Evolutionary conservation across 1,140 invertebrate species (phyloP).

Genomic region (Drosophila teissieri): DNA sequence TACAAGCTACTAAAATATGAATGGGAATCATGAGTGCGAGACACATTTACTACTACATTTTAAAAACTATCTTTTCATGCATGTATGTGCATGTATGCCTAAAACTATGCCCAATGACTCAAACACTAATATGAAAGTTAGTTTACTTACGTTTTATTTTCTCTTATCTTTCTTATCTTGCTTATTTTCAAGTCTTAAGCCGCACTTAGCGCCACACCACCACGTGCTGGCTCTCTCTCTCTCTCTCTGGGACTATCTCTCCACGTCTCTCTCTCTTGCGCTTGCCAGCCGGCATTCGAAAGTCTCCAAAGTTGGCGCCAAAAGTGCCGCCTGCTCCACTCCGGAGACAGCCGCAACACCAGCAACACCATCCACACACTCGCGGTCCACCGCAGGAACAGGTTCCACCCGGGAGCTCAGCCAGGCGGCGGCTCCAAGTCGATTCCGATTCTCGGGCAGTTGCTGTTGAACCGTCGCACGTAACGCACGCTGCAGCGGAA

Average conservation of each 20-base stretch:
- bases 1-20: too few species aligned
- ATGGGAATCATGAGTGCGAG: too few species aligned
- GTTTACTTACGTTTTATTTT: too few species aligned
- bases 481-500: constrained; percentile 57
- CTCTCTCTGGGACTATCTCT: background rate
- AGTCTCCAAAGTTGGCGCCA: constrained; percentile 72
- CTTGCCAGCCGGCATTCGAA: constrained; percentile 52
- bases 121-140: too few species aligned
- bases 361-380: constrained; percentile 55
- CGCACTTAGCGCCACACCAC: background rate
- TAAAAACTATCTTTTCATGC: too few species aligned
- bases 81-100: too few species aligned
- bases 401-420: constrained; percentile 58
- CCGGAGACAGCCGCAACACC: constrained; percentile 30
- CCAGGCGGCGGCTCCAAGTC: constrained; percentile 46
- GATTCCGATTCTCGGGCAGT: constrained; percentile 39
- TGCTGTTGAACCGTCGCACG: constrained; percentile 69
- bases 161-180: too few species aligned
- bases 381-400: constrained; percentile 22
- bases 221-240: constrained; percentile 18
- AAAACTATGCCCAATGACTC: too few species aligned
- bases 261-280: background rate
- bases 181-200: background rate
- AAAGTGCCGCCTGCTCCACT: constrained; percentile 41
- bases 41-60: too few species aligned